Evolutionary conservation across 2,888 invertebrate species (phyloP).

Genomic region (Uropetala carovei): DNA sequence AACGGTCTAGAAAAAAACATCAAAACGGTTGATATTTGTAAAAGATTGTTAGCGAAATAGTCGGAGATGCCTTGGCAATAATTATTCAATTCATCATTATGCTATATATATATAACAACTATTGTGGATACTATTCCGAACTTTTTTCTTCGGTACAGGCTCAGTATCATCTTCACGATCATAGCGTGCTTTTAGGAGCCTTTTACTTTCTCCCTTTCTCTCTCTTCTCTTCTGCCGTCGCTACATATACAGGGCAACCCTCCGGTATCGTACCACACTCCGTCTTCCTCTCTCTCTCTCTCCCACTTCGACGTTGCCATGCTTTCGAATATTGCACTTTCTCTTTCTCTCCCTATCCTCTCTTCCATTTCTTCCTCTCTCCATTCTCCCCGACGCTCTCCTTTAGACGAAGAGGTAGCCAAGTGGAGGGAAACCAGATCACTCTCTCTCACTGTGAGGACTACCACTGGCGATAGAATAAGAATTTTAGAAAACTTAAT

Average conservation of each 20-base stretch:
- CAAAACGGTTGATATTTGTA: too few relatives aligned
- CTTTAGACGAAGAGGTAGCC: not conserved
- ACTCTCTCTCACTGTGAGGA: not conserved
- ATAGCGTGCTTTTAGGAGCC: not conserved
- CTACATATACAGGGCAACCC: constrained; percentile 29
- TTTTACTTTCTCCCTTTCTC: too few relatives aligned
- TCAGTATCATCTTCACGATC: too few relatives aligned
- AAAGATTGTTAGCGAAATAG: too few relatives aligned
- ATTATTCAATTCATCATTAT: too few relatives aligned
- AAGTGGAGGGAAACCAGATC: not conserved
- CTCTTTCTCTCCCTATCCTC: not conserved
- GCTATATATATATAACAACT: too few relatives aligned
- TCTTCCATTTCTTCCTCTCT: not conserved
- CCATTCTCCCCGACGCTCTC: not conserved
- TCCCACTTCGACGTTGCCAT: not conserved
- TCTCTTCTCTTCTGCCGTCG: not conserved
- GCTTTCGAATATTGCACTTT: constrained; percentile 9
- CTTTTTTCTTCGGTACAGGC: not conserved
- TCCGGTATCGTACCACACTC: not conserved
- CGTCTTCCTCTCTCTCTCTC: not conserved
- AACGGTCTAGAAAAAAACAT: too few relatives aligned
- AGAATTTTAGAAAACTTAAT: not conserved
- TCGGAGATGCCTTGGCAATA: too few relatives aligned
- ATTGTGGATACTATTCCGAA: not conserved
- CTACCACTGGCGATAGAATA: too few relatives aligned